Evolutionary conservation across 1,140 invertebrate genomes (phyloP), one percentile per base, ranked within the genome.

Genomic region (Procambarus virginalis): DNA sequence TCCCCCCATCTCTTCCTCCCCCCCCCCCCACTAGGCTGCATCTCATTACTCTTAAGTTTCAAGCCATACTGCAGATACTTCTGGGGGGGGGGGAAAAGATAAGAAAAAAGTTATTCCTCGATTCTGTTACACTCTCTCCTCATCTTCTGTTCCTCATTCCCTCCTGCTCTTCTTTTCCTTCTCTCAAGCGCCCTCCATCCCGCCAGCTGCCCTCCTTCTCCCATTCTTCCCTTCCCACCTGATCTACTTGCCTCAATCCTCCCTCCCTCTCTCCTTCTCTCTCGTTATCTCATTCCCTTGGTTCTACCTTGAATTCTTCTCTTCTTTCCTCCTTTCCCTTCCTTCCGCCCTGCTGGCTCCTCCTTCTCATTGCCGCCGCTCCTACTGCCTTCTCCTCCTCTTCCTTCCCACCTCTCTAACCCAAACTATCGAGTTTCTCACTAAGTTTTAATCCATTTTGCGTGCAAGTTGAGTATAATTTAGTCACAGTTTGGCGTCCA

Each of bases 381-480:
- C 4, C 68, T n/a, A 2, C n/a, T 22, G 4, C 4, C n/a, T n/a
- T 17, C 14, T 8, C 60, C 60, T 14, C 14, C 20, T 14, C 6
- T n/a, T 17, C 60, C 20, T 68, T 4, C 60, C 60, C 12, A 6
- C 51, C 51, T 55, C 51, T 12, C 51, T 55, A 12, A 55, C 12
- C 68, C 20, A 34, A 34, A 73, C 68, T 73, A 73, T 22, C 68
- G 34, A 22, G n/a, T 73, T 68, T 17, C 68, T 73, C 22, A 8
- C 22, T 20, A 73, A 73, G 68, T 73, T 73, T 73, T 73, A 73
- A 73, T 73, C 68, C 17, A 73, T 73, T 73, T 73, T 73, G 34
- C 68, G 68, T 78, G 45, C n/a, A 49, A 49, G 49, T 78, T 49
- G 45, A 14, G 6, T 5, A 48, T 78, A 78, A 49, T 9, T 78